Percentiles rank a stretch among this genome's conserved stretches.
These are phyloP conservation scores for Siniperca scherzeri DNA, from an alignment of 2,797 vertebrate species.

Conservation along the genomic window DNA sequence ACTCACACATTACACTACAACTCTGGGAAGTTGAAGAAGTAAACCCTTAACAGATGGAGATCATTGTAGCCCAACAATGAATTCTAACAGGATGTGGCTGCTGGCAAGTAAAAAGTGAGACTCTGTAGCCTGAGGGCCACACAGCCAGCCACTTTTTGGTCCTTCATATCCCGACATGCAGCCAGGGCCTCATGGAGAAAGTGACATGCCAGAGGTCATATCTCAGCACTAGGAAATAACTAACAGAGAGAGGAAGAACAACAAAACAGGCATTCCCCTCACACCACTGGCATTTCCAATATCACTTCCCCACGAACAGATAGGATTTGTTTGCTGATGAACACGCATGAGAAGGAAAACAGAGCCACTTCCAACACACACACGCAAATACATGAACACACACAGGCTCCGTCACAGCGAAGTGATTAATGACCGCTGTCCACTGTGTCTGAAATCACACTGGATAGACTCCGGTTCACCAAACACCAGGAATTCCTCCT, in stretches of 20 bases:
- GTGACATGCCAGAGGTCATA: conserved; percentile 66
- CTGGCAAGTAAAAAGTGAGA: conserved; percentile 35
- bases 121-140: conserved; percentile 46
- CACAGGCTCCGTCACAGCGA: conserved; percentile 49
- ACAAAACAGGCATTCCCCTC: conserved; percentile 59
- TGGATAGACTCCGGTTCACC: conserved; percentile 80
- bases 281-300: conserved; percentile 57
- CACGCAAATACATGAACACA: conserved; percentile 48
- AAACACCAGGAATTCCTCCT: conserved; percentile 85
- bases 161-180: conserved; percentile 34
- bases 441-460: conserved; percentile 80
- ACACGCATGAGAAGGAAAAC: conserved; percentile 68
- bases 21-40: conserved; percentile 48
- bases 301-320: conserved; percentile 61
- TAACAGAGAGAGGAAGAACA: conserved; percentile 72
- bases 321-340: conserved; percentile 77
- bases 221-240: conserved; percentile 73
- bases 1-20: conserved; percentile 38
- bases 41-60: conserved; percentile 72
- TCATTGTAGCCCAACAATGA: conserved; percentile 21
- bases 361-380: conserved; percentile 60
- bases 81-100: conserved; percentile 58
- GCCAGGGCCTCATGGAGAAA: conserved; percentile 48
- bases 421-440: conserved; percentile 83
- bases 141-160: conserved; percentile 39